phyloP scores from a whole-genome alignment of 1,140 invertebrate genomes.

The Brachionus manjavacas region DNA sequence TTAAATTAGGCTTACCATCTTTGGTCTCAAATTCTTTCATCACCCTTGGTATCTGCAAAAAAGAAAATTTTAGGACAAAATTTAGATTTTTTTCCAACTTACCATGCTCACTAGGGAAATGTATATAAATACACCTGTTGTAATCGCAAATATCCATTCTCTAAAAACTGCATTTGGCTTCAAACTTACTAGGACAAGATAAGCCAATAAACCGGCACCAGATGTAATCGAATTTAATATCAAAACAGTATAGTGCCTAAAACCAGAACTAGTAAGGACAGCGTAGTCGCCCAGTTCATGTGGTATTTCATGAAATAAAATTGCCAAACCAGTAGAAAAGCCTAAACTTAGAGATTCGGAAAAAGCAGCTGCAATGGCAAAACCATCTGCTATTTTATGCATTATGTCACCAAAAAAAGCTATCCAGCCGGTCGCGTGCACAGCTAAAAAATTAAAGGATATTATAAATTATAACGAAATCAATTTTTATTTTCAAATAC shows the following conservation, averaged over 20 bases:
- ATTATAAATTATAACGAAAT: too few species aligned
- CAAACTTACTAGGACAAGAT: background rate
- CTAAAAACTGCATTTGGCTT: background rate
- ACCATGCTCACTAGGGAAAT: conserved; percentile 32
- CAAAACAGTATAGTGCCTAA: background rate
- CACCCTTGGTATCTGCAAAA: background rate
- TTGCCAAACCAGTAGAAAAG: conserved; percentile 57
- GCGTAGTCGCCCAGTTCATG: conserved; percentile 54
- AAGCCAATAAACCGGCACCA: background rate
- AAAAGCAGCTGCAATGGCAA: conserved; percentile 60
- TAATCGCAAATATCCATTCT: conserved; percentile 40
- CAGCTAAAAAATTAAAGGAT: background rate
- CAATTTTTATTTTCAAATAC: background rate
- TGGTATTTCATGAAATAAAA: conserved; percentile 60
- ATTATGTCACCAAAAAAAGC: conserved; percentile 58
- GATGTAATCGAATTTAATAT: conserved; percentile 36
- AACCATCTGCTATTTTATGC: conserved; percentile 60
- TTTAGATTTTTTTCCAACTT: background rate
- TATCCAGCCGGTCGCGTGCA: conserved; percentile 52
- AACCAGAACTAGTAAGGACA: conserved; percentile 11
- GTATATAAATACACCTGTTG: conserved; percentile 24
- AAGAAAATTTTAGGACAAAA: background rate
- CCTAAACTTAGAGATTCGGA: conserved; percentile 49
- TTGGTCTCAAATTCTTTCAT: background rate
- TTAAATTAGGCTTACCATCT: conserved; percentile 1